A percentile compares a stretch with the other conserved stretches of the same genome.
These are phyloP conservation scores for Himalopsyche japonica DNA, from an alignment of 2,888 invertebrate genomes.

Conservation along the genomic window DNA sequence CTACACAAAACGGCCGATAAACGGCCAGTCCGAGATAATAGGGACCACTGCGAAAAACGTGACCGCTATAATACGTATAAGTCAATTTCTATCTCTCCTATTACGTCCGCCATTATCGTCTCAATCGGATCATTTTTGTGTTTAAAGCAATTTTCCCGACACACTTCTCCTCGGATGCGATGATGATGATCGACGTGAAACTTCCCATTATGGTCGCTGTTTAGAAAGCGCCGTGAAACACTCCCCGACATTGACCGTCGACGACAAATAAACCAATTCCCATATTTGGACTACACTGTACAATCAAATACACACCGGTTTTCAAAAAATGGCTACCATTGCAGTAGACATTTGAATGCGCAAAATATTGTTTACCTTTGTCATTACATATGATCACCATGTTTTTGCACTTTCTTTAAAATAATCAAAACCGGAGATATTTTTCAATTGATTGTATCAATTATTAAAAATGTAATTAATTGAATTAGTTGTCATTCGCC, in stretches of 20 bases:
- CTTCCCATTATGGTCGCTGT: conserved; percentile 24
- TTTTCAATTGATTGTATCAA: no score
- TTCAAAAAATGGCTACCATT: no score
- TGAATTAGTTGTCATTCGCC: no score
- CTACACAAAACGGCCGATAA: conserved; percentile 1
- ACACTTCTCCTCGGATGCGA: not conserved
- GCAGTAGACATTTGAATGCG: no score
- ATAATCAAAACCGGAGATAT: no score
- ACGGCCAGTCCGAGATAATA: not conserved
- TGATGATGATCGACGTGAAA: conserved; percentile 11
- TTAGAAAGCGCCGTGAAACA: conserved; percentile 26
- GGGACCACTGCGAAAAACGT: conserved; percentile 8
- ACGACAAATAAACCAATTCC: not conserved
- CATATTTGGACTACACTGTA: not conserved
- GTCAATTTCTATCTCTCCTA: conserved; percentile 24
- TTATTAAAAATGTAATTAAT: no score
- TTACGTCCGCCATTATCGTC: conserved; percentile 2
- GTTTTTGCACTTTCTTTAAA: no score
- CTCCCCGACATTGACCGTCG: not conserved
- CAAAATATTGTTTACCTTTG: no score
- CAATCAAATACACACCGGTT: not conserved
- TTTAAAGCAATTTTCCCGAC: not conserved
- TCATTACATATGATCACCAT: no score
- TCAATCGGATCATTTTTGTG: not conserved
- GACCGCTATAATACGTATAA: not conserved